Conservation (phyloP, 2,113 vertebrate species). For the Hippocampus zosterae region DNA sequence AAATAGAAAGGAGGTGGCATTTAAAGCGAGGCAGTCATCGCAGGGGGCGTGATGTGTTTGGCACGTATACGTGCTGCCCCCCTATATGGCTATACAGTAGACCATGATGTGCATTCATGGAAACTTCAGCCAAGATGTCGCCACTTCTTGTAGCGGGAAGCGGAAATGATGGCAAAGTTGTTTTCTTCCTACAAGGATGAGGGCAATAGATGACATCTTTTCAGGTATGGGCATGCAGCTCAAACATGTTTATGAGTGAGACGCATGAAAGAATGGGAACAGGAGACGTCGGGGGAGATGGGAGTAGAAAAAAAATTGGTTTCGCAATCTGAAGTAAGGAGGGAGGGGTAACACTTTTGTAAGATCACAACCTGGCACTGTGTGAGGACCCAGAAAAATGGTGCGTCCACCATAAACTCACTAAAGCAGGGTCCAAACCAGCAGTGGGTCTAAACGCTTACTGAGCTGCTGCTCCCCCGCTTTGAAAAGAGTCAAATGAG, state of each 20-base stretch:
- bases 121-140: slow-evolving; percentile 30
- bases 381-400: no score
- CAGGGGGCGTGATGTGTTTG: slow-evolving; percentile 35
- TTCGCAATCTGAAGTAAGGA: slow-evolving; percentile 16
- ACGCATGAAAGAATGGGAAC: slow-evolving; percentile 57
- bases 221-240: slow-evolving; percentile 47
- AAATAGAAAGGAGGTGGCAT: slow-evolving; percentile 18
- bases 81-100: slow-evolving; percentile 23
- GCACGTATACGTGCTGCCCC: slow-evolving; percentile 34
- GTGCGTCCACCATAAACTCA: no score
- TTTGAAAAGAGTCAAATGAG: no score
- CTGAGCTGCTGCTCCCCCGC: no score
- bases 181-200: slow-evolving; percentile 10
- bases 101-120: slow-evolving; percentile 8
- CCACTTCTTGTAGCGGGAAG: slow-evolving; percentile 14
- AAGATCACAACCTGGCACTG: no score
- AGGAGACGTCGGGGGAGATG: slow-evolving; percentile 37
- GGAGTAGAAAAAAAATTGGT: slow-evolving; percentile 37
- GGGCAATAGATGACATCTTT: slow-evolving; percentile 47
- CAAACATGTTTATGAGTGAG: slow-evolving; percentile 53
- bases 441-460: no score
- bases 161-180: slow-evolving; percentile 40
- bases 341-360: no score
- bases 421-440: no score
- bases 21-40: slow-evolving; percentile 19